Conservation (phyloP, 2,113 vertebrate genomes). For the Verasper variegatus region DNA sequence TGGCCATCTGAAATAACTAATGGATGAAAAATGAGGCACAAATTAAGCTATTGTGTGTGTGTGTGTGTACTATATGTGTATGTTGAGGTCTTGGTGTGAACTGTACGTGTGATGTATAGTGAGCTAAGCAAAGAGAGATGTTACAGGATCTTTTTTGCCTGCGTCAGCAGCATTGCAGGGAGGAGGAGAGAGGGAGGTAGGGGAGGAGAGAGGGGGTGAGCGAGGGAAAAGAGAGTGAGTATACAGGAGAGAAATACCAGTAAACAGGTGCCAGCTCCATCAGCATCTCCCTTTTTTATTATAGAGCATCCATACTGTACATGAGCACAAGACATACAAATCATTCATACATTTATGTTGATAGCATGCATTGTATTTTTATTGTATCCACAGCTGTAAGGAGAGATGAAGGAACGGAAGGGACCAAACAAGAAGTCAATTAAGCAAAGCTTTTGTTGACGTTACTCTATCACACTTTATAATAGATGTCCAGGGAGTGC, state of each 20-base stretch:
- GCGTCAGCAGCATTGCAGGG: slow-evolving; percentile 81
- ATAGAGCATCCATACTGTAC: slow-evolving; percentile 34
- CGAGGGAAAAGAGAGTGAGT: slow-evolving; percentile 15
- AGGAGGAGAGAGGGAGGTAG: slow-evolving; percentile 33
- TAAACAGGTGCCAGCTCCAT: slow-evolving; percentile 74
- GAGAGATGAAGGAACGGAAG: neutral
- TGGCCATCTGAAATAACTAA: neutral
- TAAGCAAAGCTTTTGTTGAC: slow-evolving; percentile 2
- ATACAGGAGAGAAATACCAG: slow-evolving; percentile 58
- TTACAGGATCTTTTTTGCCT: slow-evolving; percentile 78
- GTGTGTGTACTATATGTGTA: neutral
- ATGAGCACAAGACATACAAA: slow-evolving; percentile 4
- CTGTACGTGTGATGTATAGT: slow-evolving; percentile 68
- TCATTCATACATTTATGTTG: neutral
- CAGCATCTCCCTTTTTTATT: slow-evolving; percentile 48
- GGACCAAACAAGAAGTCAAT: slow-evolving; percentile 13
- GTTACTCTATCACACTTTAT: slow-evolving; percentile 13
- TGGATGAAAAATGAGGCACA: neutral
- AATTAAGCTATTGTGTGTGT: slow-evolving; percentile 6
- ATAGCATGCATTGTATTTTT: neutral
- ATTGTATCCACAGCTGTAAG: slow-evolving; percentile 17
- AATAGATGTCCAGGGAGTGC: neutral
- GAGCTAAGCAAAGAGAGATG: slow-evolving; percentile 70
- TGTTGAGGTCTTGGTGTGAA: slow-evolving; percentile 20
- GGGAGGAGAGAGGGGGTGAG: slow-evolving; percentile 25